Percentiles rank a stretch among this genome's conserved stretches.
These are phyloP conservation scores for Temnothorax ravouxi DNA, from an alignment of 2,888 invertebrate genomes.

Conservation along the genomic window DNA sequence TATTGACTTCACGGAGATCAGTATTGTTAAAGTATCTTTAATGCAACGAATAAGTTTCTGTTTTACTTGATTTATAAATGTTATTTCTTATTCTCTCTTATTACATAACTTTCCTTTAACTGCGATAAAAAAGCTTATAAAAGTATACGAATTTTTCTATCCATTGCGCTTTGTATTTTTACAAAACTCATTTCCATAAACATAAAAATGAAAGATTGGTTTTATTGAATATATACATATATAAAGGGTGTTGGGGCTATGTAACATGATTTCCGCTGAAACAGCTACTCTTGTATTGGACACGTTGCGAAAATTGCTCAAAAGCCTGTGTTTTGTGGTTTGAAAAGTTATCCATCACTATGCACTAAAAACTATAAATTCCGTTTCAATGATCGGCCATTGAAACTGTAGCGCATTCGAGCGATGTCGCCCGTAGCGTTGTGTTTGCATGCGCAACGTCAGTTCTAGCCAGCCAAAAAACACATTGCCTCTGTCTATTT, in stretches of 20 bases:
- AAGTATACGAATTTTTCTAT: background rate
- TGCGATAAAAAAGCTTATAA: background rate
- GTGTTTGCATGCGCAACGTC: conserved; percentile 49
- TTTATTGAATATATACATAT: conserved; percentile 13
- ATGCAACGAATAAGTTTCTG: background rate
- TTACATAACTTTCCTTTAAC: background rate
- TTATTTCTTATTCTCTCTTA: background rate
- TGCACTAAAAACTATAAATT: conserved; percentile 55
- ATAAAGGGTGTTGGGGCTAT: background rate
- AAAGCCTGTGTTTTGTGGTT: conserved; percentile 55
- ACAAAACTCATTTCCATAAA: conserved; percentile 17
- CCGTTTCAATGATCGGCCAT: conserved; percentile 45
- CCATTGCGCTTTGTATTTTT: background rate
- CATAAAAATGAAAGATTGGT: conserved; percentile 4
- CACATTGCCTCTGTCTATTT: conserved; percentile 56
- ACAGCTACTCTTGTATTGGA: conserved; percentile 36
- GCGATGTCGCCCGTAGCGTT: conserved; percentile 53
- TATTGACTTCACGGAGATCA: background rate
- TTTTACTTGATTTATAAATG: conserved; percentile 8
- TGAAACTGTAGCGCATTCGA: conserved; percentile 51
- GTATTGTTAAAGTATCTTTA: background rate
- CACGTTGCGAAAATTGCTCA: conserved; percentile 51
- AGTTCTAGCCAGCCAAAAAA: conserved; percentile 41
- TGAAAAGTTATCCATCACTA: conserved; percentile 57
- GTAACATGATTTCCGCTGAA: conserved; percentile 38